These are phyloP conservation scores for Hippocampus comes DNA, from an alignment of 2,113 vertebrate genomes.

Conservation along the genomic window DNA sequence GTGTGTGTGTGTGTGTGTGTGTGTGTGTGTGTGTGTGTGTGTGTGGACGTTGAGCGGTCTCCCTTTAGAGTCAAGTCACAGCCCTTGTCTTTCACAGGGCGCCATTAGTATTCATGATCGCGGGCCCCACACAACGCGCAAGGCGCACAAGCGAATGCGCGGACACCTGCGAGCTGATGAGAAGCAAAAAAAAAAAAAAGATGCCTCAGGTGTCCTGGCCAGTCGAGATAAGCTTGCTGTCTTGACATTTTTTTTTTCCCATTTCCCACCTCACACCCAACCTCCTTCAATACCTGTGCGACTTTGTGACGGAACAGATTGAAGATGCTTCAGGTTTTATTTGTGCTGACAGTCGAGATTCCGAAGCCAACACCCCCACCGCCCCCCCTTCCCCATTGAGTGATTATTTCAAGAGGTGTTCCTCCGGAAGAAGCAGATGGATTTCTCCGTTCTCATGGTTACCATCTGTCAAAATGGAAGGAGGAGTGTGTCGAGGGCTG, in stretches of 20 bases:
- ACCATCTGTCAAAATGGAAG: slow-evolving; percentile 32
- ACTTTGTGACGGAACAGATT: not conserved
- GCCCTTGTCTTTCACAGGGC: slow-evolving; percentile 56
- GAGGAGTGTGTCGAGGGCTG: not conserved
- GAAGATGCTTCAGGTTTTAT: not conserved
- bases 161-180: slow-evolving; percentile 42
- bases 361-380: not conserved
- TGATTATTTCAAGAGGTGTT: not conserved
- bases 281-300: not conserved
- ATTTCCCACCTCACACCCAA: not conserved
- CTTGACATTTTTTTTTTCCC: slow-evolving; percentile 4
- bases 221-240: slow-evolving; percentile 63
- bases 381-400: not conserved
- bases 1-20: no score
- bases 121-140: slow-evolving; percentile 40
- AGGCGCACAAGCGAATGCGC: slow-evolving; percentile 42
- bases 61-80: slow-evolving; percentile 68
- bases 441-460: not conserved
- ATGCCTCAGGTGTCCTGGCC: slow-evolving; percentile 63
- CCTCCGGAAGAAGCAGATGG: not conserved
- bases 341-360: not conserved
- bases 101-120: slow-evolving; percentile 69
- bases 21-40: not conserved
- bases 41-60: slow-evolving; percentile 27
- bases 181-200: slow-evolving; percentile 36